Evolutionary conservation across 2,888 invertebrate genomes (phyloP).

Genomic region (Leptothorax acervorum): DNA sequence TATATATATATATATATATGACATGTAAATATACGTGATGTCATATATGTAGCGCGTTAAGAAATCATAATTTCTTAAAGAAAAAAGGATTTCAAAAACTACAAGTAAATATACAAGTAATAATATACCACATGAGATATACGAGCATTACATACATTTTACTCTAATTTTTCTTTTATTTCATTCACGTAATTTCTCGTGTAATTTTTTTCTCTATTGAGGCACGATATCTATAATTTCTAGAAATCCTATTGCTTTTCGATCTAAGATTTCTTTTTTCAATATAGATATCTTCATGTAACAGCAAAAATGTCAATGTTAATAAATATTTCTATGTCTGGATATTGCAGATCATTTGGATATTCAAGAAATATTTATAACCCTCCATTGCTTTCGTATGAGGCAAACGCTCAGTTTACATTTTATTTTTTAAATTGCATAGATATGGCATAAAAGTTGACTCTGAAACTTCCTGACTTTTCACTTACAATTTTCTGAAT

Average conservation of each 20-base stretch:
- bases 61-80: background rate
- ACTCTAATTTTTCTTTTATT: background rate
- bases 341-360: background rate
- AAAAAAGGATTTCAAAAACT: background rate
- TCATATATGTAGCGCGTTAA: background rate
- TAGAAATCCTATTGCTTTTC: background rate
- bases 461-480: too few relatives aligned
- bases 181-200: background rate
- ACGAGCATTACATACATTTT: background rate
- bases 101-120: background rate
- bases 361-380: constrained; percentile 1
- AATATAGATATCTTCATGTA: background rate
- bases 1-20: constrained; percentile 13
- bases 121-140: background rate
- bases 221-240: background rate
- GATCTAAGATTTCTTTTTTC: background rate
- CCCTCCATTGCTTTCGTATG: too few relatives aligned
- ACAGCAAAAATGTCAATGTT: background rate
- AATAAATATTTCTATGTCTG: background rate
- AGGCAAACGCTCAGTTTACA: too few relatives aligned
- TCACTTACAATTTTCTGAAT: too few relatives aligned
- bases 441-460: too few relatives aligned
- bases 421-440: too few relatives aligned
- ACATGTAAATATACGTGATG: background rate
- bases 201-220: background rate